Evolutionary conservation across 2,888 invertebrate genomes (phyloP).

Genomic region (Lycaena phlaeas): DNA sequence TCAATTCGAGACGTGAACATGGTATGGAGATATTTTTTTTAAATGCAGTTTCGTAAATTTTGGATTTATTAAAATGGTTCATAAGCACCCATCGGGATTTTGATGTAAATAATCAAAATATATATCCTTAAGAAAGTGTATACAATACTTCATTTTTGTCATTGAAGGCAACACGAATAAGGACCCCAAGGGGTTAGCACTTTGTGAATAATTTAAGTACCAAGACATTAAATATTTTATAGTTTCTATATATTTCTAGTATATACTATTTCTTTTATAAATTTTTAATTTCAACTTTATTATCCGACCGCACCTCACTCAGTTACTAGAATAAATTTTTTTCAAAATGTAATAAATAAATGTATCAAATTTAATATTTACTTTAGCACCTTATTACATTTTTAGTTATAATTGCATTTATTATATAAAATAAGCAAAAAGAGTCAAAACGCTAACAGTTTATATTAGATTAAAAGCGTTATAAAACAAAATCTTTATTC

Average conservation of each 20-base stretch:
- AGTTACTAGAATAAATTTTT: background rate
- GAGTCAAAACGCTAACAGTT: too few species aligned
- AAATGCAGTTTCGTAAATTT: background rate
- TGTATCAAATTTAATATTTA: background rate
- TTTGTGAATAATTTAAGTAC: constrained; percentile 33
- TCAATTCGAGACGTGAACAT: too few species aligned
- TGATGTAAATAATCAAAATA: background rate
- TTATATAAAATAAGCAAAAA: too few species aligned
- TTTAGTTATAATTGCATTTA: background rate
- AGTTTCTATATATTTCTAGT: background rate
- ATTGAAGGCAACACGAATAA: constrained; percentile 25
- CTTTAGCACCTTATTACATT: constrained; percentile 4
- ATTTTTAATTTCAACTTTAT: background rate
- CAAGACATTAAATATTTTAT: constrained; percentile 13
- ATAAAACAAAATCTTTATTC: too few species aligned
- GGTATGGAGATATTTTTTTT: background rate
- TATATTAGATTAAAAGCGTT: too few species aligned
- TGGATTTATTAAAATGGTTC: background rate
- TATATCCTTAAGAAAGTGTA: background rate
- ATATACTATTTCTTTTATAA: background rate
- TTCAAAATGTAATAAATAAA: background rate
- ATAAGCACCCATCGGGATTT: constrained; percentile 3
- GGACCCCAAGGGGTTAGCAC: constrained; percentile 42
- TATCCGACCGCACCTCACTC: background rate
- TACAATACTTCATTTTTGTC: background rate